Evolutionary conservation across 2,888 invertebrate genomes (phyloP), one percentile per base, ranked within the genome.

Genomic region (Melikaiella ostensackeni): DNA sequence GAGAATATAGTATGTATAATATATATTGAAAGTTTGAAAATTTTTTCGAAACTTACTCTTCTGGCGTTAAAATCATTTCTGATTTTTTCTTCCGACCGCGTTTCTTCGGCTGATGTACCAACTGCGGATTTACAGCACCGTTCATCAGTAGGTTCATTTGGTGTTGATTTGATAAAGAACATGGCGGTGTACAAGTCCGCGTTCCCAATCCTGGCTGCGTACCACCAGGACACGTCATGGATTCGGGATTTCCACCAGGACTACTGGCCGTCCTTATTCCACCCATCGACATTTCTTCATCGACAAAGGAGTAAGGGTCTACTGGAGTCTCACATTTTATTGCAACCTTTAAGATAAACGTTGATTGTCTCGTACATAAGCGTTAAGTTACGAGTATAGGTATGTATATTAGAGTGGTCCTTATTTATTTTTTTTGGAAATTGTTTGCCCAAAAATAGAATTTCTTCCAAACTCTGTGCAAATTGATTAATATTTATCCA

Each of bases 231-330:
- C 89, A 89, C 82, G 89, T 86, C 88, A 90, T 88, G 75, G 84
- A 87, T 77, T 90, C 90, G 73, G 87, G 88, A 81, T 91, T 90
- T 63, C 89, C 90, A 24, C 88, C 89, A 6, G 91, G 92, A 86
- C 93, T 93, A 86, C 92, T 92, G 79, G 91, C 91, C 86, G 92
- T 92, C 86, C 92, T 92, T 86, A 94, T 92, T 89, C 94, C 93
- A 89, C 93, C 93, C 93, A 94, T 93, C 76, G 93, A 93, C 84
- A 93, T 93, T 84, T 96, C 96, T 89, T 97, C 97, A 90, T 96
- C 96, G 82, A 97, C 96, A 92, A 97, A 97, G 88, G 96, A 96
- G 91, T 97, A 97, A 4, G 97, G 96, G 91, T 97, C 97, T 86
- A 95, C 95, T 77, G 92, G 89, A 84, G 94, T 93, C 89, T 94